phyloP scores from a whole-genome alignment of 2,797 vertebrate genomes.

The Paratrypauchen microcephalus region DNA sequence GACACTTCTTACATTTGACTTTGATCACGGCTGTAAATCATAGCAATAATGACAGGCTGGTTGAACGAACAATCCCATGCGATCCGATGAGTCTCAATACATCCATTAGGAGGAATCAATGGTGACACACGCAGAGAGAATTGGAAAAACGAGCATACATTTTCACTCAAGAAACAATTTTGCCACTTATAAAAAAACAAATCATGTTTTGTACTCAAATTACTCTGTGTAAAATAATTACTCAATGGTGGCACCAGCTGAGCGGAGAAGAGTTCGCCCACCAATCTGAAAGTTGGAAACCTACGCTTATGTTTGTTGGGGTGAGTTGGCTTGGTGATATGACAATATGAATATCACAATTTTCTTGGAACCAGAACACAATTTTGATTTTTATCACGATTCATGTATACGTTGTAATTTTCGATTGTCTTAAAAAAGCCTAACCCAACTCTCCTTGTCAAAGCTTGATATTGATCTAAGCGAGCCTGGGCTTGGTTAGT shows the following conservation, averaged over 20 bases:
- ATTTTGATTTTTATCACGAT: too few relatives aligned
- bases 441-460: too few relatives aligned
- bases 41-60: slow-evolving; percentile 35
- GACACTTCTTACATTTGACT: slow-evolving; percentile 24
- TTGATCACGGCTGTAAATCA: slow-evolving; percentile 57
- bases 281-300: not conserved
- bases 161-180: not conserved
- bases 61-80: slow-evolving; percentile 38
- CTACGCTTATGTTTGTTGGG: not conserved
- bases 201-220: not conserved
- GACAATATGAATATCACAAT: too few relatives aligned
- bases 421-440: too few relatives aligned
- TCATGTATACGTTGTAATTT: too few relatives aligned
- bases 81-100: slow-evolving; percentile 40
- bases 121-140: not conserved
- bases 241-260: not conserved
- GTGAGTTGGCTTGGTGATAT: not conserved
- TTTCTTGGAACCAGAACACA: too few relatives aligned
- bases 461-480: too few relatives aligned
- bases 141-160: not conserved
- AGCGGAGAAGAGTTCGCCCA: not conserved
- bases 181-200: not conserved
- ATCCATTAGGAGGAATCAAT: slow-evolving; percentile 25
- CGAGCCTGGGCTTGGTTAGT: too few relatives aligned
- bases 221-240: not conserved